Conservation (phyloP, 2,113 vertebrate species). For the Anoura caudifer region DNA sequence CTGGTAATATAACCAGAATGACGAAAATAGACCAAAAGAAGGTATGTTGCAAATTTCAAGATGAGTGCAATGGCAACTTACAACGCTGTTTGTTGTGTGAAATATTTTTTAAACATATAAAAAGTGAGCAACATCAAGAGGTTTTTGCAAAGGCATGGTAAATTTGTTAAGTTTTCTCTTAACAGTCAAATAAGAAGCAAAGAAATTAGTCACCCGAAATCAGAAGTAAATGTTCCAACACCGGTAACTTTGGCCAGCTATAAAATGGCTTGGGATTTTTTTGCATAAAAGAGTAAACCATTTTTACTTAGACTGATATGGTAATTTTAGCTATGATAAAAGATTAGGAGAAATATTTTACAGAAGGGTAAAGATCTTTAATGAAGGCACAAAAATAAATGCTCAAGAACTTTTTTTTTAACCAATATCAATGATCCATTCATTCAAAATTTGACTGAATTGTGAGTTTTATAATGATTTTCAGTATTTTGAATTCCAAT, state of each 20-base stretch:
- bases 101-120: not conserved
- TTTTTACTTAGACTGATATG: not conserved
- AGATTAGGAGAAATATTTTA: not conserved
- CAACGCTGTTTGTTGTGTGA: not conserved
- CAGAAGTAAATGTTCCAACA: not conserved
- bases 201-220: not conserved
- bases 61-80: not conserved
- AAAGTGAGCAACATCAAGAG: not conserved
- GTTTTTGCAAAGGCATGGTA: not conserved
- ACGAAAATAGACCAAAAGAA: not conserved
- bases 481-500: not conserved
- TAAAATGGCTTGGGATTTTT: not conserved
- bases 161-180: not conserved
- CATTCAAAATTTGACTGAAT: not conserved
- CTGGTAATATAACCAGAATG: not conserved
- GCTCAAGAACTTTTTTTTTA: not conserved
- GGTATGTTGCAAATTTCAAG: not conserved
- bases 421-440: not conserved
- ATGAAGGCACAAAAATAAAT: conserved; percentile 10
- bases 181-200: not conserved
- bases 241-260: not conserved
- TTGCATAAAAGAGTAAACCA: not conserved
- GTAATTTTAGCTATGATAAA: not conserved
- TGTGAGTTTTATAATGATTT: not conserved
- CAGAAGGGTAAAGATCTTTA: conserved; percentile 2